Evolutionary conservation across 2,113 vertebrate species (phyloP), one percentile per base, ranked within the genome.

Genomic region (Rhinoderma darwinii): DNA sequence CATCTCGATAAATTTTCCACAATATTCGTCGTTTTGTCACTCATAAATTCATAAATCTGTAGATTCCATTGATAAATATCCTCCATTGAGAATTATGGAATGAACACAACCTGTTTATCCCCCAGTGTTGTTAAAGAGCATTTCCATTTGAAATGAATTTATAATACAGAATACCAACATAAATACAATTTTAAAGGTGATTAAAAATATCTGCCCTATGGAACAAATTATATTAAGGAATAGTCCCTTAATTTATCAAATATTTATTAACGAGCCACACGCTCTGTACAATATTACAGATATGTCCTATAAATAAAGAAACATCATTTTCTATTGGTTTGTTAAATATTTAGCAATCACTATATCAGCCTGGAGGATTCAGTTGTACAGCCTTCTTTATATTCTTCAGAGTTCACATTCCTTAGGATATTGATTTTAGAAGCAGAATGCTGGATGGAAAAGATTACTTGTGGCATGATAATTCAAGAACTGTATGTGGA

Each of bases 351-450:
- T 3, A 56, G 51, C 22, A 37, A 80, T 43, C 4, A 74, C 32
- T 70, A 35, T 68, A 39, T 73, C 22, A 43, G 7, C 72, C 39
- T 43, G 0, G 11, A 84, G 61, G 72, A 4, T 63, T 44, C 22
- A 68, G 44, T 77, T 80, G 75, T 75, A 50, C 8, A 39, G 37
- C 86, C 72, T 74, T 43, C 72, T 74, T 86, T 88, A n/a, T 44
- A 50, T 83, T 88, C 75, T 27, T 18, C 51, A 37, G 30, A 37
- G 1, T 44, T 86, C 72, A 9, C 74, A 84, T 88, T 30, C 0
- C 0, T 51, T 47, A 82, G 54, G 63, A 25, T 88, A 0, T 82
- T 80, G 70, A 85, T 89, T 37, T 50, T 37, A 89, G 63, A 39
- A 74, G 25, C 10, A 4, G 47, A 3, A 39, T 86, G 17, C 75